These are phyloP conservation scores for Xiphophorus couchianus DNA, from an alignment of 2,113 vertebrate genomes.

Conservation along the genomic window DNA sequence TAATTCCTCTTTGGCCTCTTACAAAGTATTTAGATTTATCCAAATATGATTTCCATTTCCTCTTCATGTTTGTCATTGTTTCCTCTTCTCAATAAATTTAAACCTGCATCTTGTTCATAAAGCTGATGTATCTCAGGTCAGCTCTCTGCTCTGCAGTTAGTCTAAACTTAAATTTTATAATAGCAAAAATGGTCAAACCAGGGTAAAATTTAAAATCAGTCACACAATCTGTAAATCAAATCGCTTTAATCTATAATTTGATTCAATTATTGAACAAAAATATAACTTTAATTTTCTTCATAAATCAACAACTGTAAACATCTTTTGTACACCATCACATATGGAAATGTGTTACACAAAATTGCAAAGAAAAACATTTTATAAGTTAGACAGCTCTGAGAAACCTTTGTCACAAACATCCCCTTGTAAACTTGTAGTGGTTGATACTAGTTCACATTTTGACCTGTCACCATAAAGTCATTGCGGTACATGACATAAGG, in stretches of 20 bases:
- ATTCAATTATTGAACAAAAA: slow-evolving; percentile 32
- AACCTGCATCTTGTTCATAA: too few relatives aligned
- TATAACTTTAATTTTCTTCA: slow-evolving; percentile 22
- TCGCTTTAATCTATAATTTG: slow-evolving; percentile 48
- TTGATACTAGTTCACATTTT: slow-evolving; percentile 23
- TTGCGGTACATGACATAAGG: slow-evolving; percentile 10
- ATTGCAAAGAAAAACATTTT: slow-evolving; percentile 8
- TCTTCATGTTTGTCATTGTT: background rate
- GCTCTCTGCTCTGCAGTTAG: too few relatives aligned
- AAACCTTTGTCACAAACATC: slow-evolving; percentile 17
- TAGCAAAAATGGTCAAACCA: background rate
- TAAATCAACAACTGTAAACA: slow-evolving; percentile 25
- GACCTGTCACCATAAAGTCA: slow-evolving; percentile 37
- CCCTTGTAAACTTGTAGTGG: slow-evolving; percentile 23
- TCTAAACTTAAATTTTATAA: too few relatives aligned
- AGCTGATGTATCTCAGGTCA: background rate
- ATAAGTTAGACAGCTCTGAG: background rate
- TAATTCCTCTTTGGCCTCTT: background rate
- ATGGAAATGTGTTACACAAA: background rate
- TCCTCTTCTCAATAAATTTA: background rate
- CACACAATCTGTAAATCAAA: slow-evolving; percentile 2
- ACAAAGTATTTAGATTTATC: background rate
- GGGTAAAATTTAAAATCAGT: background rate
- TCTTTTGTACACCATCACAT: slow-evolving; percentile 3
- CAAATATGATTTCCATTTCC: background rate